phyloP scores from a whole-genome alignment of 1,140 invertebrate genomes.

The Brachionus koreanus region DNA sequence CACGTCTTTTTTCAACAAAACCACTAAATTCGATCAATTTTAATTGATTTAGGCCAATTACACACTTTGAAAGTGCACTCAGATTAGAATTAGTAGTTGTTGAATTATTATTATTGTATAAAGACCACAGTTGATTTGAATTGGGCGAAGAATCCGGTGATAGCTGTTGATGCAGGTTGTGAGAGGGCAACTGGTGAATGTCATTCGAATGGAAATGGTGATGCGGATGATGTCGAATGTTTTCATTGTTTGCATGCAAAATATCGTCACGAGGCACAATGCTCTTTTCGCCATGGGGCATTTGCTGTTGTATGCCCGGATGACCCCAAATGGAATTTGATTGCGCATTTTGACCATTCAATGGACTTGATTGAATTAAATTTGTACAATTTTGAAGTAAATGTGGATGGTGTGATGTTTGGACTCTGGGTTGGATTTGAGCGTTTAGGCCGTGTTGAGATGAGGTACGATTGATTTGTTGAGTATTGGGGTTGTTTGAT shows the following conservation, averaged over 20 bases:
- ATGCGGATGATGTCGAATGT: constrained; percentile 10
- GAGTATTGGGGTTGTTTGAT: neutral
- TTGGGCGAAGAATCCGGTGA: constrained; percentile 15
- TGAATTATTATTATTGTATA: neutral
- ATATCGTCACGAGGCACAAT: neutral
- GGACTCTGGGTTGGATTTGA: neutral
- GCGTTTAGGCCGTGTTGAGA: neutral
- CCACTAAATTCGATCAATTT: constrained; percentile 38
- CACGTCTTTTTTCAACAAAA: constrained; percentile 20
- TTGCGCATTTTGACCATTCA: constrained; percentile 6
- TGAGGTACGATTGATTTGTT: neutral
- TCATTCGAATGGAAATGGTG: neutral
- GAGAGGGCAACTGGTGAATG: neutral
- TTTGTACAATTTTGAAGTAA: constrained; percentile 44
- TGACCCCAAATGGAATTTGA: constrained; percentile 15
- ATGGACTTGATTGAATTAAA: constrained; percentile 18
- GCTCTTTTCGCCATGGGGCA: neutral
- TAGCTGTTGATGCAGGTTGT: constrained; percentile 15
- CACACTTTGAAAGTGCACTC: neutral
- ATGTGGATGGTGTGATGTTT: constrained; percentile 27
- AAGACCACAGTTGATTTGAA: constrained; percentile 25
- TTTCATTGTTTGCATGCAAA: constrained; percentile 15
- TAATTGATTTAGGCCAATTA: constrained; percentile 10
- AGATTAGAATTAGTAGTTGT: neutral
- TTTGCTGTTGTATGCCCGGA: constrained; percentile 26